Conservation (phyloP, 2,888 invertebrate species). For the Micoletzkya japonica region DNA sequence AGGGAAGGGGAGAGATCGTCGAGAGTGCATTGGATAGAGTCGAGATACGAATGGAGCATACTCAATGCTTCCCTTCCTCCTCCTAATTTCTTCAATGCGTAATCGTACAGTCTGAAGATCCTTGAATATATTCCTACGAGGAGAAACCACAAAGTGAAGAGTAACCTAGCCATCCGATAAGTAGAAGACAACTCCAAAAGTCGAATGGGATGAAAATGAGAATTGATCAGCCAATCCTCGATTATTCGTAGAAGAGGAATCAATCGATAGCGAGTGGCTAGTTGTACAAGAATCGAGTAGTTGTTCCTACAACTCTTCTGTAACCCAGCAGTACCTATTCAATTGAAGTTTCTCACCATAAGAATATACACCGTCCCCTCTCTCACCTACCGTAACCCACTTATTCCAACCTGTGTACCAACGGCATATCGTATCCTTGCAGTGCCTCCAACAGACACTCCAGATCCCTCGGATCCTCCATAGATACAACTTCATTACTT, state of each 20-base stretch:
- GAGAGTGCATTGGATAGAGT: constrained; percentile 34
- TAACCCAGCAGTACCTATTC: constrained; percentile 46
- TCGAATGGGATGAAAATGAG: constrained; percentile 47
- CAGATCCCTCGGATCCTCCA: constrained; percentile 42
- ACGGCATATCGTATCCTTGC: constrained; percentile 45
- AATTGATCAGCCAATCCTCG: constrained; percentile 31
- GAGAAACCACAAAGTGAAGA: neutral
- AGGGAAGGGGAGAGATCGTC: constrained; percentile 47
- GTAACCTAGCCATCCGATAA: constrained; percentile 14
- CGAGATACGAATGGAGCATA: constrained; percentile 23
- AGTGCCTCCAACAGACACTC: constrained; percentile 41
- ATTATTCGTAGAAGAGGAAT: neutral
- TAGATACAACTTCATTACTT: constrained; percentile 39
- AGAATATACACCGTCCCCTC: constrained; percentile 43
- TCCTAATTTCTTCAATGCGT: constrained; percentile 30
- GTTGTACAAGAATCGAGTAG: constrained; percentile 4
- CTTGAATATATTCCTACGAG: constrained; percentile 9
- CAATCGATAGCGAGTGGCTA: constrained; percentile 10
- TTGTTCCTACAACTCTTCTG: constrained; percentile 27
- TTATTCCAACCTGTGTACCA: constrained; percentile 41
- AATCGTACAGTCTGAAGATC: constrained; percentile 27
- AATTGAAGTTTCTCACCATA: constrained; percentile 43
- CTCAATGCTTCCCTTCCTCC: constrained; percentile 24
- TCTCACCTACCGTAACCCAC: constrained; percentile 27
- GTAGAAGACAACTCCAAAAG: constrained; percentile 43